A percentile compares a stretch with the other conserved stretches of the same genome.
phyloP scores from a whole-genome alignment of 2,797 vertebrate genomes.

The Ispidina lecontei region DNA sequence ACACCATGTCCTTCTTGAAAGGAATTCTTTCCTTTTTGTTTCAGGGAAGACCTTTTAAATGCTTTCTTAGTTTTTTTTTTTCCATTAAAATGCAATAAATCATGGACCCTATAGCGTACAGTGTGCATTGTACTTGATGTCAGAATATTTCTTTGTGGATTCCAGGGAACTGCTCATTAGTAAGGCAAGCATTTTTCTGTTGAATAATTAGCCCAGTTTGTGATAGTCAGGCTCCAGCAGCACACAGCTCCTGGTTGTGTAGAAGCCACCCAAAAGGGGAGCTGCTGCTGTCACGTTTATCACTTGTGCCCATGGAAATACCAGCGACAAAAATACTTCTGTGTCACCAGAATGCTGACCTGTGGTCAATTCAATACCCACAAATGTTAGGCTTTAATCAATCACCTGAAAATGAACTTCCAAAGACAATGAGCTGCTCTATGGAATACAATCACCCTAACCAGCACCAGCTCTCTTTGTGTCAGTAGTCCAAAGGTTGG shows the following conservation, averaged over 20 bases:
- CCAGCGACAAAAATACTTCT: neutral
- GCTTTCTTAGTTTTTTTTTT: neutral
- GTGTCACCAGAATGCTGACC: neutral
- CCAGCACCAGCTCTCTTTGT: neutral
- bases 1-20: neutral
- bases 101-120: neutral
- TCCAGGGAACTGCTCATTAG: neutral
- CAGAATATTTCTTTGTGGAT: neutral
- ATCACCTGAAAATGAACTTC: neutral
- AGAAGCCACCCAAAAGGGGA: neutral
- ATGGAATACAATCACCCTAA: neutral
- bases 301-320: neutral
- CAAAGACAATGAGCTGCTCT: neutral
- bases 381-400: neutral
- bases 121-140: neutral
- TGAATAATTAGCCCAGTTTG: neutral
- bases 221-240: neutral
- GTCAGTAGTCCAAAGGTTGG: neutral
- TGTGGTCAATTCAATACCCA: neutral
- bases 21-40: neutral
- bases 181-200: neutral
- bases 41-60: neutral
- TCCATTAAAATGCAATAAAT: neutral
- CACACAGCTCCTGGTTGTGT: neutral
- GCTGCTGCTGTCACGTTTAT: neutral